Evolutionary conservation across 2,888 invertebrate species (phyloP).

Genomic region (Eledone cirrhosa): DNA sequence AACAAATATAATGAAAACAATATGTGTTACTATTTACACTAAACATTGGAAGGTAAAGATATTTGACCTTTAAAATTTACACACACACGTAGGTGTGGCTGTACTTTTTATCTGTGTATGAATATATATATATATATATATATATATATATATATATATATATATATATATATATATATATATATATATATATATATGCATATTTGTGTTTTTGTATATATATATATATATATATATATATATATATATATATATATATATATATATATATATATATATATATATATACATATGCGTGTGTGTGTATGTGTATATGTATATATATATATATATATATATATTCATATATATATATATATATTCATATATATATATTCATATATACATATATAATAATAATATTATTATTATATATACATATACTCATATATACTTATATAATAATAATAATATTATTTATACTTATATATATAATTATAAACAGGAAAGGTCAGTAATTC

Average conservation of each 20-base stretch:
- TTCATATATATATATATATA: neutral
- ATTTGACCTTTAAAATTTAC: too few relatives aligned
- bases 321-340: neutral
- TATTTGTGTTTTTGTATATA: too few relatives aligned
- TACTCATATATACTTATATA: neutral
- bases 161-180: conserved; percentile 1
- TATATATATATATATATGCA: neutral
- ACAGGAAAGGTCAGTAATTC: too few relatives aligned
- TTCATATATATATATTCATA: neutral
- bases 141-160: conserved; percentile 29
- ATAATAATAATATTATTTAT: too few relatives aligned
- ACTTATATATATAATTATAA: too few relatives aligned
- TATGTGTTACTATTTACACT: too few relatives aligned
- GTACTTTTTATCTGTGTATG: neutral
- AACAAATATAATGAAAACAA: too few relatives aligned
- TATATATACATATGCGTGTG: neutral
- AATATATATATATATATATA: conserved; percentile 21
- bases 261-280: neutral
- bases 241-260: neutral
- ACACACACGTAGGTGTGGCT: too few relatives aligned
- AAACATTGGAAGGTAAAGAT: too few relatives aligned
- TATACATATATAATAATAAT: neutral
- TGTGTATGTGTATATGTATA: neutral
- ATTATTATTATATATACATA: neutral
- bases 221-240: neutral